Base-by-base conservation (phyloP, 1,140 invertebrate species). In the Lucilia sericata region DNA sequence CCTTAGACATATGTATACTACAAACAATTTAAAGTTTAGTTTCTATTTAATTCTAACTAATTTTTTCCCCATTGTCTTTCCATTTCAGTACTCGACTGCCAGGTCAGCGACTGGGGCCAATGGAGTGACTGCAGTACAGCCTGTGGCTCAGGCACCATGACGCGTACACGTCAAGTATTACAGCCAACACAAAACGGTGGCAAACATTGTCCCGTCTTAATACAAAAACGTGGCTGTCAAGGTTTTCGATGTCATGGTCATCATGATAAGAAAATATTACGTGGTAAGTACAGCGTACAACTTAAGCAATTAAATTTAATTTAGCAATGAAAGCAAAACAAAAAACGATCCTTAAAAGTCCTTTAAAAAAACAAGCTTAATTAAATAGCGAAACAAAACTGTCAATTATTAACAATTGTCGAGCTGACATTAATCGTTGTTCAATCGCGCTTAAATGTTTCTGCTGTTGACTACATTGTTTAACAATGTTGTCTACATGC, bases 71-170 rank as follows among this genome's bases (percentile, higher is more conserved):
- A 51, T 30, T 74, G 47, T 42, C 14, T 51, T 47, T 75, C 70
- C 13, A 70, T 30, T 49, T 78, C 36, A 97, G 96, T 96, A 82
- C 92, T 95, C 80, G 96, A 97, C 90, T 97, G 96, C 90, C 92
- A 93, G 86, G 95, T 96, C 51, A 94, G 94, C 36, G 93, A 93
- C 17, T 97, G 96, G 96, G 94, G 94, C 7, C 91, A 93, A 2
- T 97, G 96, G 96, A 94, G 94, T 9, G 92, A 93, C 0, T 97
- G 96, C 88, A 94, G 96, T 89, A 94, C 94, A 2, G 93, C 93
- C 82, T 97, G 96, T 88, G 96, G 96, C 51, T 92, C 94, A 4
- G 96, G 96, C 12, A 94, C 93, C 86, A 96, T 95, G 95, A 93
- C 93, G 34, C 91, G 96, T 60, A 92, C 92, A 8, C 91, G 96